A percentile compares a stretch with the other conserved stretches of the same genome.
These are phyloP conservation scores for Dryas iulia DNA, from an alignment of 1,140 invertebrate genomes.

Conservation along the genomic window DNA sequence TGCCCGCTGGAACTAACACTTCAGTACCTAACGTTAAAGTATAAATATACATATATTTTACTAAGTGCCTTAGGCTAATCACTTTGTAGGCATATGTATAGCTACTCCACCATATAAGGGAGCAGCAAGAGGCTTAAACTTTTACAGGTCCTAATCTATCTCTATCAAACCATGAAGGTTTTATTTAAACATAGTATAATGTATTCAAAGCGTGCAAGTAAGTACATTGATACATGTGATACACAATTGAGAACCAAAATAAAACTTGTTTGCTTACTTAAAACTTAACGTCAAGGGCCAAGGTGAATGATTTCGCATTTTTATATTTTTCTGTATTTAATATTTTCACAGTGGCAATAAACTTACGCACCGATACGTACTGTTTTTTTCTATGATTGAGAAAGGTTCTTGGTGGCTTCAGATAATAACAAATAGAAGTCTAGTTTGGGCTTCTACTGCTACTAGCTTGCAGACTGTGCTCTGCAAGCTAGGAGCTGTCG, in stretches of 20 bases:
- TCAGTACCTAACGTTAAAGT: too few species aligned
- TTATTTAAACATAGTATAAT: not conserved
- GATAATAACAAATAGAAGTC: not conserved
- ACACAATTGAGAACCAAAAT: slow-evolving; percentile 16
- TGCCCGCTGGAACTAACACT: too few species aligned
- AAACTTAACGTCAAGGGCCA: slow-evolving; percentile 12
- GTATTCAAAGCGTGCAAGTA: not conserved
- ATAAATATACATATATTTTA: too few species aligned
- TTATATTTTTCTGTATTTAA: not conserved
- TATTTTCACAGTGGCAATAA: not conserved
- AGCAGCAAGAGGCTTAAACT: too few species aligned
- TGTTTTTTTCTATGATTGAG: not conserved
- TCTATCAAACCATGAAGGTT: not conserved
- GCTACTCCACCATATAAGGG: too few species aligned
- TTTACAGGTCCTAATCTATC: too few species aligned
- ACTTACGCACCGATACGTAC: too few species aligned
- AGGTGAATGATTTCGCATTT: slow-evolving; percentile 14
- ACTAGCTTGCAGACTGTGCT: not conserved
- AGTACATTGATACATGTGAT: not conserved
- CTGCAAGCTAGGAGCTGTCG: slow-evolving; percentile 5
- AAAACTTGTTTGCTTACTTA: slow-evolving; percentile 24
- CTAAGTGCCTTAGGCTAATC: too few species aligned
- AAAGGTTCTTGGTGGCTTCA: not conserved
- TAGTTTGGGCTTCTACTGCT: not conserved
- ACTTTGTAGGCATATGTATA: too few species aligned